Evolutionary conservation across 2,113 vertebrate species (phyloP), one percentile per base, ranked within the genome.

Genomic region (Perognathus longimembris): DNA sequence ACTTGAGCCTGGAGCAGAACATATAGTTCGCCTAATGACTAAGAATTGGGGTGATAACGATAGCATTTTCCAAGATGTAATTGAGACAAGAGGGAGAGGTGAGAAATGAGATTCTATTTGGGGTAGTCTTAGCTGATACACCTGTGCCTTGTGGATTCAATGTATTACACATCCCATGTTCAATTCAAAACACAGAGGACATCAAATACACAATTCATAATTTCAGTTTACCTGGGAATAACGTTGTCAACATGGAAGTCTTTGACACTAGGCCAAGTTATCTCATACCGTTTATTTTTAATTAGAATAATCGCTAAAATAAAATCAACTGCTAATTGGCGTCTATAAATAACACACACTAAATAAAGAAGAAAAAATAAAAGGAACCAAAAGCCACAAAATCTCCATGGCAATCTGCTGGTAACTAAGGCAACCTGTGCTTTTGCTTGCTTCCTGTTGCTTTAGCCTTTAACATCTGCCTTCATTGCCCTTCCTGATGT

Each of bases 31-130:
- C 96, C 98, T 99, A 96, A 96, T 99, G 98, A 98, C 98, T 98
- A 98, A 99, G 98, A 98, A 98, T 95, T 97, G 98, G 98, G 97
- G 98, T 97, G 98, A 98, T 98, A 98, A 99, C 90, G 98, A 98
- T 99, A 99, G 98, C 98, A 98, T 99, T 98, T 99, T 98, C 98
- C 98, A 99, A 99, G 98, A 99, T 98, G 98, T 99, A 97, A 98
- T 99, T 98, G 98, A 97, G 97, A 98, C 98, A 45, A 98, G 97
- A 97, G 98, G 98, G 97, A 98, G 98, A 99, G 99, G 99, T 99
- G 99, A 99, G 99, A 94, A 96, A 92, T 50, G 12, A 91, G 77
- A 86, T 94, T 69, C 42, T 85, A 40, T 96, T 90, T 66, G 66
- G 95, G 92, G 38, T 75, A 38, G 30, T 66, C 83, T 18, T 82